These are phyloP conservation scores for Araneus ventricosus DNA, from an alignment of 1,140 invertebrate genomes.

Conservation along the genomic window DNA sequence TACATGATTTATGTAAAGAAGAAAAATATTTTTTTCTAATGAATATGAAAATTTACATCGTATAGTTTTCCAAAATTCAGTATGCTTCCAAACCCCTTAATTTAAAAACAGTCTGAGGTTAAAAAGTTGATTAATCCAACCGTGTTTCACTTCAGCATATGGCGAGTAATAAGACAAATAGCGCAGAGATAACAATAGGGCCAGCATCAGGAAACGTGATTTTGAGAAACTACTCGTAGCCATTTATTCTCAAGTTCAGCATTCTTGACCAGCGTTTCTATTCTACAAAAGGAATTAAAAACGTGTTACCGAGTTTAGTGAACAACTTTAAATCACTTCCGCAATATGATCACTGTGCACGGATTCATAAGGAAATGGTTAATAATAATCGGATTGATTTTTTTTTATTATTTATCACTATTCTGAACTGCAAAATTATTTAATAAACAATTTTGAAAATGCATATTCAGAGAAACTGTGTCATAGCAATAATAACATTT, in stretches of 20 bases:
- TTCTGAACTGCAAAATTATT: too few species aligned
- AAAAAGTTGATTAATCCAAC: background rate
- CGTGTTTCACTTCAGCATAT: background rate
- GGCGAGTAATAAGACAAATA: slow-evolving; percentile 22
- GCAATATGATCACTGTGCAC: background rate
- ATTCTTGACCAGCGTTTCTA: background rate
- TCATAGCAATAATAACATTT: too few species aligned
- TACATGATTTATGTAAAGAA: too few species aligned
- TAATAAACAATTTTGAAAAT: too few species aligned
- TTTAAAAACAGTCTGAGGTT: background rate
- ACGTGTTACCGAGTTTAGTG: background rate
- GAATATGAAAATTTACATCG: too few species aligned
- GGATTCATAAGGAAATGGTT: background rate
- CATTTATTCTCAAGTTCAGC: slow-evolving; percentile 50
- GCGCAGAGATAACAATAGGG: slow-evolving; percentile 25
- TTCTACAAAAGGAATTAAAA: slow-evolving; percentile 2
- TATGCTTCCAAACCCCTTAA: too few species aligned
- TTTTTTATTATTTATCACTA: too few species aligned
- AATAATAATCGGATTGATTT: too few species aligned
- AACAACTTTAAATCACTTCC: slow-evolving; percentile 16
- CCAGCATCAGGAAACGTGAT: slow-evolving; percentile 29
- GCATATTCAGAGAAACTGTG: too few species aligned
- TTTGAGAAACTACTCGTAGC: background rate
- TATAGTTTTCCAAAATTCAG: too few species aligned
- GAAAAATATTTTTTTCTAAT: too few species aligned